Evolutionary conservation across 2,113 vertebrate genomes (phyloP), one percentile per base, ranked within the genome.

Genomic region (Scolopax mira): DNA sequence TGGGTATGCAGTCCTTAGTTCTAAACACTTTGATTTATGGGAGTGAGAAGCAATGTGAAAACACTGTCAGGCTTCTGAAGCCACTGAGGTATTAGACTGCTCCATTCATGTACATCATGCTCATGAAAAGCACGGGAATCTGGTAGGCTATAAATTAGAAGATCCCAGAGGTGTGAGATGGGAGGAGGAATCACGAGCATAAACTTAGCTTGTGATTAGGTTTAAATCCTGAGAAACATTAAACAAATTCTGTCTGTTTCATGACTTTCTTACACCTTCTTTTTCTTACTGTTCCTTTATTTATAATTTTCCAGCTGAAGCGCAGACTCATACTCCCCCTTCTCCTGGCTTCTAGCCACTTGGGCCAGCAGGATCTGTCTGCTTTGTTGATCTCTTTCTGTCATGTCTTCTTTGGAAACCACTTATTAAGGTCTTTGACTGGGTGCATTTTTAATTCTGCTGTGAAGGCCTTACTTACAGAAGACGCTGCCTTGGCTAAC

Each of bases 31-130:
- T 97, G 96, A 97, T 98, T 97, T 96, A 97, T 94, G n/a, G 6
- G 80, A 78, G 9, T 9, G 42, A 91, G 83, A 91, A 89, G 95
- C 62, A 54, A 62, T 73, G 88, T 70, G 88, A 92, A 97, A 98
- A 97, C 89, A 95, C 69, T 88, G 94, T 74, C 96, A 97, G 93
- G 95, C n/a, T 97, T 88, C 88, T 92, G 80, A 51, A 97, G 89
- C 88, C 77, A 67, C 58, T 57, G 83, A 89, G 94, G 72, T 77
- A 79, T 93, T 79, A 94, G 88, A 60, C 71, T 73, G 58, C 69
- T 94, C 79, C 60, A 48, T 61, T 97, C 94, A 90, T 0, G 17
- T 79, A 90, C 81, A 93, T 83, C 80, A 66, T 4, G 24, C 83
- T 94, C 93, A 80, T 60, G 54, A 94, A 95, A 97, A 95, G 89